These are phyloP conservation scores for Acromyrmex echinatior DNA, from an alignment of 1,140 invertebrate species.

Conservation along the genomic window DNA sequence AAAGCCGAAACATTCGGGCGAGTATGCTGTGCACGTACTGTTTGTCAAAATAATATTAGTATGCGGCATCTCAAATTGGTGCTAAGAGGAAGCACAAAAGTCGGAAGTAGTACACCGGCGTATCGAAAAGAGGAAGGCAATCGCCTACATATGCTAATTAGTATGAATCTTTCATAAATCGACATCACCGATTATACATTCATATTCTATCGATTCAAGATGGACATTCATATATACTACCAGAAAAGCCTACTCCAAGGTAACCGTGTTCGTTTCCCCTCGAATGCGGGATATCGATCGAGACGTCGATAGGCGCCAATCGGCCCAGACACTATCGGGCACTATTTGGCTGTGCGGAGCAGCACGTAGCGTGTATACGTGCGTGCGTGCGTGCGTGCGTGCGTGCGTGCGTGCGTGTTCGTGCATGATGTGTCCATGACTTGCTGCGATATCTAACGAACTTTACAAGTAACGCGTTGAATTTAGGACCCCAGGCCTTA, in stretches of 20 bases:
- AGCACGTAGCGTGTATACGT: slow-evolving; percentile 8
- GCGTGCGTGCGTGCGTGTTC: background rate
- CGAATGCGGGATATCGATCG: slow-evolving; percentile 35
- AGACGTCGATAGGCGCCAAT: slow-evolving; percentile 15
- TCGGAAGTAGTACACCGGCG: background rate
- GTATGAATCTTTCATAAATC: background rate
- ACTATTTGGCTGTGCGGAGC: background rate
- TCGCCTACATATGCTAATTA: slow-evolving; percentile 27
- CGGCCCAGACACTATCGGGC: slow-evolving; percentile 8
- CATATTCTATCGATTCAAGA: slow-evolving; percentile 7
- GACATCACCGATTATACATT: slow-evolving; percentile 16
- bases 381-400: background rate
- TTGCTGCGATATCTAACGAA: slow-evolving; percentile 43
- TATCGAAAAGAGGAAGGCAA: background rate
- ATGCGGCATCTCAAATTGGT: slow-evolving; percentile 23
- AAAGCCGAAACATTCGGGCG: background rate
- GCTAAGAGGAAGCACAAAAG: slow-evolving; percentile 35
- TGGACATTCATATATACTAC: background rate
- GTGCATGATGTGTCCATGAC: slow-evolving; percentile 19
- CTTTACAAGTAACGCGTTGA: slow-evolving; percentile 21
- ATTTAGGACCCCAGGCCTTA: background rate
- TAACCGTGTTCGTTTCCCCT: background rate
- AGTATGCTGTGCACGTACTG: background rate
- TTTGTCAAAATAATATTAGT: slow-evolving; percentile 29
- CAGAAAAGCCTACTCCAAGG: slow-evolving; percentile 32